Conservation (phyloP, 2,888 invertebrate genomes). For the Tetranychus truncatus region DNA sequence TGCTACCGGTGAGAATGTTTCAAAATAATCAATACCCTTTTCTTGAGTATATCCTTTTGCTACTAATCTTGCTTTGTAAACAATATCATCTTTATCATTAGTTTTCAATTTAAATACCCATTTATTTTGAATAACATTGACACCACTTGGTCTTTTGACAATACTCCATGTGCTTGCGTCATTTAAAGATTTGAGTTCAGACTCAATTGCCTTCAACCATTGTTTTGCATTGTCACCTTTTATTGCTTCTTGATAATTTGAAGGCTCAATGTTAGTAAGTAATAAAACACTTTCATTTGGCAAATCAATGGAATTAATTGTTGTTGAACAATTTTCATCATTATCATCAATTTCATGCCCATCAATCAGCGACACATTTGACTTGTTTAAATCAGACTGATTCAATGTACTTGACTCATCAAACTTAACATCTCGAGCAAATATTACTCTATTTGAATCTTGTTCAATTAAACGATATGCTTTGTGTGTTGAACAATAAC, state of each 20-base stretch:
- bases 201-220: background rate
- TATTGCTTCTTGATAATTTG: background rate
- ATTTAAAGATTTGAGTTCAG: background rate
- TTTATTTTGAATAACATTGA: background rate
- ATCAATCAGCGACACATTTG: too few relatives aligned
- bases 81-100: background rate
- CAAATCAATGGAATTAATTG: too few relatives aligned
- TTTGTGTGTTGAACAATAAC: slow-evolving; percentile 11
- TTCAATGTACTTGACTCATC: too few relatives aligned
- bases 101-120: background rate
- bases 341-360: too few relatives aligned
- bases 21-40: background rate
- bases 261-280: slow-evolving; percentile 1
- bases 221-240: background rate
- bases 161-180: background rate
- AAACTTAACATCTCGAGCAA: background rate
- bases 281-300: too few relatives aligned
- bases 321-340: too few relatives aligned
- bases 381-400: too few relatives aligned
- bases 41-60: background rate
- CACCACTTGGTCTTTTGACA: background rate
- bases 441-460: slow-evolving; percentile 1
- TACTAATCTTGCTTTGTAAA: background rate
- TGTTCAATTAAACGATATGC: slow-evolving; percentile 14
- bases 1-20: background rate